Evolutionary conservation across 2,888 invertebrate genomes (phyloP), one percentile per base, ranked within the genome.

Genomic region (Lasius platythorax): DNA sequence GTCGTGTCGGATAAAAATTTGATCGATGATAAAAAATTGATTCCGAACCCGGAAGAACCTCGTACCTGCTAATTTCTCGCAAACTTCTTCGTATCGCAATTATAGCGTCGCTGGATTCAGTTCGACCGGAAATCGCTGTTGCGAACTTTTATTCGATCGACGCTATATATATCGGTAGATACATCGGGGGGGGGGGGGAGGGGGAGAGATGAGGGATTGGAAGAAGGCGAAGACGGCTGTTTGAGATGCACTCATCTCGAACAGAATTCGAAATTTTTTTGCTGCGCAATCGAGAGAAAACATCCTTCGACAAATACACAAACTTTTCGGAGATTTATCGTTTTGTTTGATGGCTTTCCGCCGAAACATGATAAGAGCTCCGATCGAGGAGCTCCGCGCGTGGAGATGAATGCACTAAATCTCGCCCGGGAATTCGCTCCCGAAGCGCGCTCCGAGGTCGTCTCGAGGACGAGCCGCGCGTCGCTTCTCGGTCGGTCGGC

Each of bases 311-410:
- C 66, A 43, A 23, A 67, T 78, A 76, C 12, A 56, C 75, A 23
- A 79, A 61, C 28, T 67, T 82, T 23, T 66, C 33, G 58, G 56
- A 46, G 75, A 82, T 84, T 78, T 82, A 82, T 84, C 70, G 66
- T 30, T 66, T 37, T 43, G 68, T 58, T 53, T 84, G 64, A 84
- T 70, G 70, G 61, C 46, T 66, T 64, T 82, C 33, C 58, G 46
- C 43, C 43, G 82, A 28, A 81, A 82, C 50, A 53, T 63, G 74
- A 82, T 70, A 74, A 37, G 37, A 74, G 63, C 74, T 18, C 30
- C 56, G 53, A 66, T 75, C 40, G 15, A 61, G 61, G 53, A 50
- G 18, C 2, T 6, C 18, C 37, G 43, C 37, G 43, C 18, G 63
- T 50, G 18, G 50, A 53, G 53, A 46, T 5, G 30, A 11, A 30